Evolutionary conservation across 2,888 invertebrate genomes (phyloP).

Genomic region (Cerastis rubricosa): DNA sequence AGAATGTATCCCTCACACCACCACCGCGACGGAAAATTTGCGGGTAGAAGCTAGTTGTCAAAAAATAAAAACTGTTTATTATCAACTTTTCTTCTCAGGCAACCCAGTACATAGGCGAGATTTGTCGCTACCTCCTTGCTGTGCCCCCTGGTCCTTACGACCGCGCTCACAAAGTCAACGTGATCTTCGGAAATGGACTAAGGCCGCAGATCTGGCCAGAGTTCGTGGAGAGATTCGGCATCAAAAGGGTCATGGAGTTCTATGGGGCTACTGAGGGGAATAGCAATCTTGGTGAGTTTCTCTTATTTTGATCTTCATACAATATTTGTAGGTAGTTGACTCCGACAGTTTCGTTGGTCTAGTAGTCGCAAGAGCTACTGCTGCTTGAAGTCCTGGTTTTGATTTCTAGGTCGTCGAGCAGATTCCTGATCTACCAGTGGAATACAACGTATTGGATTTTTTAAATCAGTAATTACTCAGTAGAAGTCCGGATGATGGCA

Average conservation of each 20-base stretch:
- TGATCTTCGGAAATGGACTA: slow-evolving; percentile 98
- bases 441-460: background rate
- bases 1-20: background rate
- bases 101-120: slow-evolving; percentile 97
- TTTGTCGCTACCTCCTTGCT: slow-evolving; percentile 96
- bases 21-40: background rate
- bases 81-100: slow-evolving; percentile 86
- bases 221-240: slow-evolving; percentile 93
- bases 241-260: slow-evolving; percentile 95
- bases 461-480: background rate
- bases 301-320: background rate
- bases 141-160: slow-evolving; percentile 92
- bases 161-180: slow-evolving; percentile 92
- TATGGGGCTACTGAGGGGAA: slow-evolving; percentile 99
- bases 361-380: background rate
- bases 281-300: slow-evolving; percentile 94
- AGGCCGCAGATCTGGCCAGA: slow-evolving; percentile 97
- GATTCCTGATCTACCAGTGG: background rate
- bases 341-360: background rate
- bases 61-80: background rate
- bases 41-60: background rate
- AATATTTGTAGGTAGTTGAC: background rate
- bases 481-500: background rate
- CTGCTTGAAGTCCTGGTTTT: background rate
- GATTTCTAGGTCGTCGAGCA: background rate